Evolutionary conservation across 2,888 invertebrate species (phyloP).

Genomic region (Pachliopta kotzebuea): DNA sequence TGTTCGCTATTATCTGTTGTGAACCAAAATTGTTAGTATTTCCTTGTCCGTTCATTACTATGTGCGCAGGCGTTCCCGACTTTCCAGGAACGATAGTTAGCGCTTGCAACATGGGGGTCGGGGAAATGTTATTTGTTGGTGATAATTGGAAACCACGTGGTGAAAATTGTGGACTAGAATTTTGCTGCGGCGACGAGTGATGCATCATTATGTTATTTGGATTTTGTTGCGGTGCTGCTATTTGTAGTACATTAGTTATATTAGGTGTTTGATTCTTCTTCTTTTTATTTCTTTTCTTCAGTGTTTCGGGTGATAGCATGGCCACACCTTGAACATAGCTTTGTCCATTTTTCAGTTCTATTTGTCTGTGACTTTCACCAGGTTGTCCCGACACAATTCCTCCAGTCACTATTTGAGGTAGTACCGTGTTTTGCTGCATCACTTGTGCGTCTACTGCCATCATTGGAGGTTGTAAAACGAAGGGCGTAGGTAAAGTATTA

Average conservation of each 20-base stretch:
- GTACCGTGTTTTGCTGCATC: constrained; percentile 84
- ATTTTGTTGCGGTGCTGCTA: constrained; percentile 84
- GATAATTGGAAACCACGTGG: constrained; percentile 89
- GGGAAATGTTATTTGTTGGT: constrained; percentile 83
- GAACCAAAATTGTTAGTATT: constrained; percentile 81
- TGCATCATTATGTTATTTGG: constrained; percentile 82
- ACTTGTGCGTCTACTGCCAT: constrained; percentile 88
- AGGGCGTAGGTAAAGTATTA: constrained; percentile 88
- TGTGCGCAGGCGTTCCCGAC: constrained; percentile 85
- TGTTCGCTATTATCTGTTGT: constrained; percentile 84
- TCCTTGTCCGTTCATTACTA: constrained; percentile 88
- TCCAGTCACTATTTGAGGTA: constrained; percentile 85
- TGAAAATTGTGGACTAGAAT: constrained; percentile 80
- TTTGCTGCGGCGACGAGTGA: constrained; percentile 71
- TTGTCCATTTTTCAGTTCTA: constrained; percentile 76
- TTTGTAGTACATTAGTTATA: constrained; percentile 85
- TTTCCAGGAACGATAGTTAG: constrained; percentile 89
- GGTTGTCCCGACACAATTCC: constrained; percentile 81
- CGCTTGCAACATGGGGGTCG: constrained; percentile 87
- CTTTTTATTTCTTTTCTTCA: constrained; percentile 85
- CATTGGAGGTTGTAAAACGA: constrained; percentile 88
- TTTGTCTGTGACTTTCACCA: constrained; percentile 72
- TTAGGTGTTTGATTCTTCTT: constrained; percentile 86
- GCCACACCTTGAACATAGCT: constrained; percentile 65
- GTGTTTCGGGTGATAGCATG: constrained; percentile 85